Conservation (phyloP, 2,113 vertebrate genomes). For the Polyodon spathula region DNA sequence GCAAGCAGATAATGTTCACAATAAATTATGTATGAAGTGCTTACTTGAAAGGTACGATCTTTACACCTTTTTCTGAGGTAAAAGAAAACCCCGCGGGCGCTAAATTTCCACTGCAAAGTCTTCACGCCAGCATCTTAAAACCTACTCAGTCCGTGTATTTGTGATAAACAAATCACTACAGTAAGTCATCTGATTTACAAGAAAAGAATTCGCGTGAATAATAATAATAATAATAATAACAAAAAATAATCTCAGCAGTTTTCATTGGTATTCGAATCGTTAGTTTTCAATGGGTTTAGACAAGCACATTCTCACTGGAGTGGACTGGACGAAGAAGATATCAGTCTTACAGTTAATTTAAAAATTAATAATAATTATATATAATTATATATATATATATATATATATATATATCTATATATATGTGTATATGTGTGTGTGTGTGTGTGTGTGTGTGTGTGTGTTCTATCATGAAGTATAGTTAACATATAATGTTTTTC, state of each 20-base stretch:
- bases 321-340: no score
- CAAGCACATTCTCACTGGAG: no score
- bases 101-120: slow-evolving; percentile 13
- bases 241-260: neutral
- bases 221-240: neutral
- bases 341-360: no score
- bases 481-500: no score
- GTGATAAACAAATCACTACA: slow-evolving; percentile 26
- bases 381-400: no score
- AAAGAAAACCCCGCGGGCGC: slow-evolving; percentile 16
- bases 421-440: no score
- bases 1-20: neutral
- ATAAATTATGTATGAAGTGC: neutral
- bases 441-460: no score
- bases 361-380: no score
- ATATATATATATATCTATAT: no score
- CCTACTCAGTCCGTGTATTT: slow-evolving; percentile 9
- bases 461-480: no score
- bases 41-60: neutral
- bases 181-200: slow-evolving; percentile 39
- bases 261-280: no score
- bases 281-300: no score
- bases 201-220: slow-evolving; percentile 21
- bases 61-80: slow-evolving; percentile 11
- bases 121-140: slow-evolving; percentile 13